phyloP scores from a whole-genome alignment of 1,140 invertebrate species.

The Pogonomyrmex barbatus region DNA sequence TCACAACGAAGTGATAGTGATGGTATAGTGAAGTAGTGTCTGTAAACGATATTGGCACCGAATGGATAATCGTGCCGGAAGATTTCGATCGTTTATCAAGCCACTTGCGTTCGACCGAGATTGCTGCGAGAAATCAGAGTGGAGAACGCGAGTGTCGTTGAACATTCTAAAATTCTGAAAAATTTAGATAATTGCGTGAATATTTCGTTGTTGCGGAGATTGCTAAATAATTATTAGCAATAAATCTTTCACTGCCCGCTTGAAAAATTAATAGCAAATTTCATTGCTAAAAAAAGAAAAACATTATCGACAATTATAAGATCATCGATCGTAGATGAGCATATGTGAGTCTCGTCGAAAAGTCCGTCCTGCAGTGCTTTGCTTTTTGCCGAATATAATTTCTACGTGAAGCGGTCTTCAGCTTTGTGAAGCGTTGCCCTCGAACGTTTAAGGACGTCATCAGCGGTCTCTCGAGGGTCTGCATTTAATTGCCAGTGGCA shows the following conservation, averaged over 20 bases:
- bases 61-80: neutral
- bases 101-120: neutral
- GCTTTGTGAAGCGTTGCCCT: neutral
- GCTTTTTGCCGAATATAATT: conserved; percentile 7
- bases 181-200: neutral
- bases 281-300: neutral
- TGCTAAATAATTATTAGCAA: conserved; percentile 1
- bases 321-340: neutral
- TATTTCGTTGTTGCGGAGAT: neutral
- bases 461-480: conserved; percentile 6
- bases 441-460: conserved; percentile 13
- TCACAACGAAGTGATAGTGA: conserved; percentile 23
- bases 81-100: neutral
- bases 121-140: conserved; percentile 4
- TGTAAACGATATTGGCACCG: neutral
- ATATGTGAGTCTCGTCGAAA: neutral
- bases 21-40: conserved; percentile 13
- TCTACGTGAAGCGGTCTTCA: neutral
- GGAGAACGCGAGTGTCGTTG: conserved; percentile 5
- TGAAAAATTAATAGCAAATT: neutral
- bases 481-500: conserved; percentile 21
- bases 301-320: neutral
- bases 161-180: neutral
- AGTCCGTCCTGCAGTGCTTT: conserved; percentile 50
- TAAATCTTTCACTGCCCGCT: conserved; percentile 38